These are phyloP conservation scores for Sogatella furcifera DNA, from an alignment of 1,140 invertebrate species.

Conservation along the genomic window DNA sequence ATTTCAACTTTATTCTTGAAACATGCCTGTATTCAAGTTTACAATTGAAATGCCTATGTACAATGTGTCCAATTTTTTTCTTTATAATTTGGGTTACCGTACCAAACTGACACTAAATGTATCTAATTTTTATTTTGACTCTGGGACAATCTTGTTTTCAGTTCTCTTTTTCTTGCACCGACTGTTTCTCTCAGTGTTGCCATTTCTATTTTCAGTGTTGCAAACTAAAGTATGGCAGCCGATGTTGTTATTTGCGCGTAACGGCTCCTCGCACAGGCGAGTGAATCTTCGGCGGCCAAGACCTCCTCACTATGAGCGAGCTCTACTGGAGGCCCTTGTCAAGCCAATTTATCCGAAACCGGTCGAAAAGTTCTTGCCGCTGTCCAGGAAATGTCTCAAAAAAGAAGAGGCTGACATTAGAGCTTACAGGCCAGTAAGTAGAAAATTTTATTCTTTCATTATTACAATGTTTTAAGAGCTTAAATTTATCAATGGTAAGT, in stretches of 20 bases:
- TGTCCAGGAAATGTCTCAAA: not conserved
- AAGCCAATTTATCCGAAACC: slow-evolving; percentile 40
- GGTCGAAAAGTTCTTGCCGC: not conserved
- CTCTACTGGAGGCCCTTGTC: slow-evolving; percentile 44
- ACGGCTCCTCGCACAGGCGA: slow-evolving; percentile 5
- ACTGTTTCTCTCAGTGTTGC: no score
- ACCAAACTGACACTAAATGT: no score
- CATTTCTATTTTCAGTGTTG: slow-evolving; percentile 10
- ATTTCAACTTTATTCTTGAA: no score
- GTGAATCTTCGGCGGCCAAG: slow-evolving; percentile 58
- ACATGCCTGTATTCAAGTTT: no score
- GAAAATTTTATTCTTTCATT: not conserved
- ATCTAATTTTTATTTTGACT: no score
- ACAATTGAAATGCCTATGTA: no score
- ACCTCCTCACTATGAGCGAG: slow-evolving; percentile 48
- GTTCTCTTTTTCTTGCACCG: no score
- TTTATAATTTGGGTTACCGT: no score
- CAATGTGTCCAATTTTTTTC: no score
- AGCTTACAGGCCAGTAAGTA: not conserved
- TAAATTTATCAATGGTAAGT: no score
- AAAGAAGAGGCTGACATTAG: not conserved
- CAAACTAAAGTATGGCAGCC: slow-evolving; percentile 1
- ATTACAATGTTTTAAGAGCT: no score
- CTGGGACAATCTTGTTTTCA: no score
- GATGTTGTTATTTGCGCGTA: not conserved